These are phyloP conservation scores for Chamaedrilus cognettii DNA, from an alignment of 2,888 invertebrate genomes.

Conservation along the genomic window DNA sequence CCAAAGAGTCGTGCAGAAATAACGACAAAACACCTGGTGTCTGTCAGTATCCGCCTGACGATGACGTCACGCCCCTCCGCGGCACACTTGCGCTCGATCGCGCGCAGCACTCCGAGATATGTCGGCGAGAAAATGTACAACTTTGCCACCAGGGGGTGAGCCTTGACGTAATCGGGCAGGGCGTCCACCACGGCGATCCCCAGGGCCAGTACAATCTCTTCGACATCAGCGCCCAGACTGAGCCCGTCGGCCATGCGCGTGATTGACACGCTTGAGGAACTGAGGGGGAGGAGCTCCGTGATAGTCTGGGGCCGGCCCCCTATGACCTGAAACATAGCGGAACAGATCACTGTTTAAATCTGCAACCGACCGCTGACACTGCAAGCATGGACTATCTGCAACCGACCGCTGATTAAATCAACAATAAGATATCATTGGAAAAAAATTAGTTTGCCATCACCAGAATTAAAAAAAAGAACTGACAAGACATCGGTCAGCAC, in stretches of 20 bases:
- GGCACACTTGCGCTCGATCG: slow-evolving; percentile 17
- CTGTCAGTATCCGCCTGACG: background rate
- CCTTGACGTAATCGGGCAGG: slow-evolving; percentile 34
- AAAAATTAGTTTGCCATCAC: no score
- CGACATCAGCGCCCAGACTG: slow-evolving; percentile 24
- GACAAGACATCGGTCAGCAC: no score
- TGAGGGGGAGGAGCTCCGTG: slow-evolving; percentile 29
- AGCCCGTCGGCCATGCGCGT: slow-evolving; percentile 28
- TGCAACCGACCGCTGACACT: no score
- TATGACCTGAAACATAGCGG: no score
- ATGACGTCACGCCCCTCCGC: slow-evolving; percentile 11
- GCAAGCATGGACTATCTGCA: no score
- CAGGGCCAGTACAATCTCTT: slow-evolving; percentile 26
- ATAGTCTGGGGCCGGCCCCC: slow-evolving; percentile 6
- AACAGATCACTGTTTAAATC: no score
- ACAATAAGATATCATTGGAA: no score
- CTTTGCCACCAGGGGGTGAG: slow-evolving; percentile 31
- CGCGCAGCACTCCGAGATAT: slow-evolving; percentile 32
- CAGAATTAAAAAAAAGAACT: no score
- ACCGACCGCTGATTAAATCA: no score
- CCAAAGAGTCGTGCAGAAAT: no score
- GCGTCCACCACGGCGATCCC: slow-evolving; percentile 35
- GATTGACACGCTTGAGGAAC: slow-evolving; percentile 23
- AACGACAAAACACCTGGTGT: no score
- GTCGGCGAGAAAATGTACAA: slow-evolving; percentile 33